Evolutionary conservation across 2,888 invertebrate species (phyloP), one percentile per base, ranked within the genome.

Genomic region (Merodon equestris): DNA sequence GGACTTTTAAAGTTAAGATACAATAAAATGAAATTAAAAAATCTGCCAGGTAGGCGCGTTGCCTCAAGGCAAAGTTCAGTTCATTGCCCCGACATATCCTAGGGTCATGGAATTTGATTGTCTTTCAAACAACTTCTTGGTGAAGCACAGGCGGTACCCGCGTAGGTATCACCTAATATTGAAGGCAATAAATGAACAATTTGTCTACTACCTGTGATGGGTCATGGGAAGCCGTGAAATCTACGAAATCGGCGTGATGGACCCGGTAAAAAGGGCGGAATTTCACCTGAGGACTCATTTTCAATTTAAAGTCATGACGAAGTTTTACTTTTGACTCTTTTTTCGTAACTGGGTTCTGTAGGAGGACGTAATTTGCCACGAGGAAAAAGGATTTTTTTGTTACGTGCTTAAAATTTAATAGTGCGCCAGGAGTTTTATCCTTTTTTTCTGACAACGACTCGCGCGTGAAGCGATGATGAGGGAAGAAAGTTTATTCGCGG

Each of bases 371-470:
- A 68, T 58, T 42, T 42, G 12, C 54, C 47, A 10, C 15, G 42
- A 61, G 47, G n/a, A 14, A 71, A 71, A 71, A 50, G 48, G 58
- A 50, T 50, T 71, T 51, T 44, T 34, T 53, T 18, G 48, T 36
- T 50, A 48, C 56, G 42, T 56, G 54, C 54, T 56, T 71, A 63
- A 71, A 71, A 61, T 71, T 71, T 71, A 63, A 71, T 71, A 71
- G 71, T 61, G 38, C 19, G 17, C 18, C 34, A n/a, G 61, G 50
- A 36, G 14, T 15, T 38, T 19, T 36, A 18, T n/a, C 1, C 44
- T 9, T 27, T 27, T 27, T 27, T n/a, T n/a, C n/a, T n/a, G n/a
- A n/a, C n/a, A n/a, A n/a, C n/a, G n/a, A n/a, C 17, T n/a, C 45
- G 2, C 9, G 10, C 9, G 9, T 27, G 12, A 40, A 5, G 1